Evolutionary conservation across 2,888 invertebrate genomes (phyloP).

Genomic region (Psylliodes chrysocephalus): DNA sequence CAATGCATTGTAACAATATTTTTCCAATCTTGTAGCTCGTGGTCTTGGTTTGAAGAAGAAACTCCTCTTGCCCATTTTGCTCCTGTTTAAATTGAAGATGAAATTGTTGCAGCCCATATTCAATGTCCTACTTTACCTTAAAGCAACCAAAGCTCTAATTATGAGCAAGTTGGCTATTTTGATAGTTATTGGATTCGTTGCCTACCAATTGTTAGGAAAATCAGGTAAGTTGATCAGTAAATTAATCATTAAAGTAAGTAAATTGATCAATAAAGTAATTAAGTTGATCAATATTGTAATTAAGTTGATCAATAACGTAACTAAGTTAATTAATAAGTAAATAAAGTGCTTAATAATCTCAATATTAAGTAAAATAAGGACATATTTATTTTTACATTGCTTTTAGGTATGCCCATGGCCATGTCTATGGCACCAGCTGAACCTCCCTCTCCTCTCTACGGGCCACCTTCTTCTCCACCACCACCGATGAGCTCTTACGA

Average conservation of each 20-base stretch:
- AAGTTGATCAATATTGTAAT: too few species aligned
- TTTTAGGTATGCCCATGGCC: conserved; percentile 66
- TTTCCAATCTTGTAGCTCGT: conserved; percentile 77
- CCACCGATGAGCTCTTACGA: conserved; percentile 78
- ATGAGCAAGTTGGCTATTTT: conserved; percentile 86
- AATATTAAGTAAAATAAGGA: too few species aligned
- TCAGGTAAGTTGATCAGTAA: conserved; percentile 75
- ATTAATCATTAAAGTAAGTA: too few species aligned
- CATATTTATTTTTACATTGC: too few species aligned
- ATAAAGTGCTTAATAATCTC: too few species aligned
- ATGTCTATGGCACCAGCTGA: conserved; percentile 70
- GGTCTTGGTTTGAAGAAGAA: conserved; percentile 84
- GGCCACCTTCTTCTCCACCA: conserved; percentile 74
- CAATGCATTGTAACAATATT: too few species aligned
- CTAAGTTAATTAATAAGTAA: background rate
- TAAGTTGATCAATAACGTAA: too few species aligned
- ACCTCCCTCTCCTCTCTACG: conserved; percentile 74
- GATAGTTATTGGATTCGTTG: conserved; percentile 83
- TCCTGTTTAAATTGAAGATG: conserved; percentile 84
- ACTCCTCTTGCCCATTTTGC: conserved; percentile 79
- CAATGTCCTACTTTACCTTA: conserved; percentile 76
- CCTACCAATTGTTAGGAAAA: conserved; percentile 82
- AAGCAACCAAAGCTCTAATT: conserved; percentile 84
- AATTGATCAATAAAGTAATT: too few species aligned
- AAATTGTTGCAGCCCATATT: conserved; percentile 86